phyloP scores from a whole-genome alignment of 2,797 vertebrate genomes.

The Hozukius guyotensis region DNA sequence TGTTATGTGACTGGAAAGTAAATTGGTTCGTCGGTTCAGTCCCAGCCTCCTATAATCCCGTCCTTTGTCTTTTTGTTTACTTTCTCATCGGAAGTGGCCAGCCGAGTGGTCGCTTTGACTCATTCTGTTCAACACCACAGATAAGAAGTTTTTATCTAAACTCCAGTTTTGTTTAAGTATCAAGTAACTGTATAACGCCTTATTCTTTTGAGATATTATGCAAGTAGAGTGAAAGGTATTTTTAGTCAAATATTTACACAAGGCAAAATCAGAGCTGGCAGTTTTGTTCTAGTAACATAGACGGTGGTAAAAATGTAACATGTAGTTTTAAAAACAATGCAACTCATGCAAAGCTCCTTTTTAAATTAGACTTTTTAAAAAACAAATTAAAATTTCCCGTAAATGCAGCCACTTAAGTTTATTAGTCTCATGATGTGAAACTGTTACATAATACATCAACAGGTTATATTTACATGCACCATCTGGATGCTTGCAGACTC shows the following conservation, averaged over 20 bases:
- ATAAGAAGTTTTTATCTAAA: not conserved
- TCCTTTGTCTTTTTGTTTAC: conserved; percentile 47
- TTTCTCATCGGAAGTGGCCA: conserved; percentile 14
- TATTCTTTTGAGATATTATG: not conserved
- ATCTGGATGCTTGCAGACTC: not conserved
- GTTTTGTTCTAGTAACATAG: not conserved
- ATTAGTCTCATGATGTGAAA: not conserved
- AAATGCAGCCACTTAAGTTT: not conserved
- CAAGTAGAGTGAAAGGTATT: not conserved
- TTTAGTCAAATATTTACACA: not conserved
- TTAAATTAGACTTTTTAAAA: not conserved
- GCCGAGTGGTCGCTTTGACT: not conserved
- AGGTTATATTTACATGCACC: not conserved
- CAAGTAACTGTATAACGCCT: not conserved
- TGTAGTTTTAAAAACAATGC: not conserved
- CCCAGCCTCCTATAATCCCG: conserved; percentile 36
- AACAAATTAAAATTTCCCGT: not conserved
- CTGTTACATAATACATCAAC: not conserved
- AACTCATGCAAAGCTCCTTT: not conserved
- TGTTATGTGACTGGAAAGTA: conserved; percentile 57
- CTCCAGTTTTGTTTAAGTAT: conserved; percentile 1
- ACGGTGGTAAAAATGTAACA: not conserved
- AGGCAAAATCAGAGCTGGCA: not conserved
- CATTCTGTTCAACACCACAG: not conserved
- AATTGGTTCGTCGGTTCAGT: conserved; percentile 33